Evolutionary conservation across 2,888 invertebrate genomes (phyloP).

Genomic region (Bimastos eiseni): DNA sequence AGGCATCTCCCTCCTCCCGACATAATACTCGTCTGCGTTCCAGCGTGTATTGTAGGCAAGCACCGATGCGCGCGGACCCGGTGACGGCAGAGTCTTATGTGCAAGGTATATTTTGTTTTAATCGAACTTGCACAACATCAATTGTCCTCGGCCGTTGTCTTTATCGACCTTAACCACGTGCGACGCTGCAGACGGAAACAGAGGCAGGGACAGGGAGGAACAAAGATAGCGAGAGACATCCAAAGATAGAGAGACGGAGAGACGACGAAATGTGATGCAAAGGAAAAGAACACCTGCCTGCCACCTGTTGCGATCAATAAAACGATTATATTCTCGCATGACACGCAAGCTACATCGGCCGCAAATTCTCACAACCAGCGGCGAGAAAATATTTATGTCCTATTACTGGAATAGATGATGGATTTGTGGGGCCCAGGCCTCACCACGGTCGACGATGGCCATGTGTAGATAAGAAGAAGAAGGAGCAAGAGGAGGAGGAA

Average conservation of each 20-base stretch:
- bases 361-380: conserved; percentile 17
- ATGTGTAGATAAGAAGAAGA: neutral
- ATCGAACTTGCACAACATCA: conserved; percentile 13
- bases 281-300: conserved; percentile 15
- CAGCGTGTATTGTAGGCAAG: neutral
- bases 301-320: conserved; percentile 25
- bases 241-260: neutral
- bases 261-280: neutral
- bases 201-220: neutral
- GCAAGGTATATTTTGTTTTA: neutral
- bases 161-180: neutral
- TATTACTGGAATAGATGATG: neutral
- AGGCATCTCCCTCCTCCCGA: neutral
- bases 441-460: neutral
- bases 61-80: neutral
- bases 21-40: neutral
- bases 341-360: neutral
- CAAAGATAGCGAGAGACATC: neutral
- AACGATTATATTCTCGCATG: conserved; percentile 22
- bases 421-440: neutral
- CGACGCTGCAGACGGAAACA: neutral
- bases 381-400: conserved; percentile 19
- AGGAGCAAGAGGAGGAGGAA: neutral
- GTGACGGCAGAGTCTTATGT: neutral
- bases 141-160: neutral